Evolutionary conservation across 1,140 invertebrate species (phyloP), one percentile per base, ranked within the genome.

Genomic region (Pseudachorutes palmiensis): DNA sequence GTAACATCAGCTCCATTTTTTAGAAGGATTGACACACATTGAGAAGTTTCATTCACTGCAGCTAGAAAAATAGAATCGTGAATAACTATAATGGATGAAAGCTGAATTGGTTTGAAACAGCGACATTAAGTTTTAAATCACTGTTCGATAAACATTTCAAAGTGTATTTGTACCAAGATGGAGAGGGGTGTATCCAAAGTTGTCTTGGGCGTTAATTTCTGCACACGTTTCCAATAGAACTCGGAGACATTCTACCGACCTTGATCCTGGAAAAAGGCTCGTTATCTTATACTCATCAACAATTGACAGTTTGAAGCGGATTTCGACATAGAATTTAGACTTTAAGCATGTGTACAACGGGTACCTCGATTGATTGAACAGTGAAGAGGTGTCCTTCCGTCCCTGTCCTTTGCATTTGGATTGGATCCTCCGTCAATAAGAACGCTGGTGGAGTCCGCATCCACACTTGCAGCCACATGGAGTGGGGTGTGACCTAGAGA

Each of bases 161-260:
- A n/a, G n/a, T n/a, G n/a, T n/a, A n/a, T n/a, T n/a, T n/a, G n/a
- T 29, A 64, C 62, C 62, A 12, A 71, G 57, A 55, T 68, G 66
- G 28, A 71, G 92, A 88, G 57, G 91, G 90, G 1, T 90, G 90
- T 75, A 89, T 83, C 92, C 92, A 74, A 91, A 92, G 68, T 89
- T 87, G 74, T 95, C 92, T 72, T 88, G 81, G 70, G 83, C 82
- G 76, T 94, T 92, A 1, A 91, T 85, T 74, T 88, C 82, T 0
- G 88, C 88, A 1, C 88, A 88, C 0, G 82, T 82, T 51, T 83
- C 81, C 1, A 88, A 75, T 1, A 91, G 76, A 2, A 85, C 75
- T 63, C 82, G 81, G 9, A 88, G 86, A 62, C 86, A 84, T 71
- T 91, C 88, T 49, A 84, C 83, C 1, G 86, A 85, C 45, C 87